Percentiles rank a stretch among this genome's conserved stretches.
phyloP scores from a whole-genome alignment of 35 echinoderm and acorn worm genomes.

The Nesometra sesokonis region DNA sequence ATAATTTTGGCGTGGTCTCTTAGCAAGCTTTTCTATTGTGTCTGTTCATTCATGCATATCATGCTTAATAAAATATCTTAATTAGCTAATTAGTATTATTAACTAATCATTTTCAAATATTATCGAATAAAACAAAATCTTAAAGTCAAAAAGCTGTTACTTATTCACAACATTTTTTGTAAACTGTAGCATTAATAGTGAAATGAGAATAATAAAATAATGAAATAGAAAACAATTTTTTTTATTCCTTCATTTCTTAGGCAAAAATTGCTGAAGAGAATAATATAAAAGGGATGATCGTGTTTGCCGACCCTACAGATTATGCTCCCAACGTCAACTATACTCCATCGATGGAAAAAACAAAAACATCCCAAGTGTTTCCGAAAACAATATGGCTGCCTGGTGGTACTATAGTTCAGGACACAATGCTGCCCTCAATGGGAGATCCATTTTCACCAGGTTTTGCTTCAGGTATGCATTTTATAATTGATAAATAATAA shows the following conservation, averaged over 20 bases:
- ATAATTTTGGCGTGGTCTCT: no score
- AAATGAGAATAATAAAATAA: no score
- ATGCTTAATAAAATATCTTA: no score
- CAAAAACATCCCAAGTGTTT: not conserved
- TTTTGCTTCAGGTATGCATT: not conserved
- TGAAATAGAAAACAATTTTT: no score
- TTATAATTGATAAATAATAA: not conserved
- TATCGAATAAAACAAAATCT: not conserved
- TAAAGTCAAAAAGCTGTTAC: not conserved
- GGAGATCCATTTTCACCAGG: constrained; percentile 4
- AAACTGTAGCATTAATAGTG: no score
- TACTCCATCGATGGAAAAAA: not conserved
- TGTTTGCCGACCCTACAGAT: constrained; percentile 1
- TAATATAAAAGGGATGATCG: not conserved
- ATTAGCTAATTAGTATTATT: no score
- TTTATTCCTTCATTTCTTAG: not conserved
- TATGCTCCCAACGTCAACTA: not conserved
- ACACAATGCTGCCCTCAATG: not conserved
- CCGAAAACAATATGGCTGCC: not conserved
- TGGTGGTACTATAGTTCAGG: not conserved
- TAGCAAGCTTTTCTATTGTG: no score
- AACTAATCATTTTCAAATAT: no score
- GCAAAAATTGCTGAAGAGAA: constrained; percentile 8
- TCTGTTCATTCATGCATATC: no score
- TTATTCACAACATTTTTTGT: not conserved